phyloP scores from a whole-genome alignment of 2,113 vertebrate species.

The Gavialis gangeticus region DNA sequence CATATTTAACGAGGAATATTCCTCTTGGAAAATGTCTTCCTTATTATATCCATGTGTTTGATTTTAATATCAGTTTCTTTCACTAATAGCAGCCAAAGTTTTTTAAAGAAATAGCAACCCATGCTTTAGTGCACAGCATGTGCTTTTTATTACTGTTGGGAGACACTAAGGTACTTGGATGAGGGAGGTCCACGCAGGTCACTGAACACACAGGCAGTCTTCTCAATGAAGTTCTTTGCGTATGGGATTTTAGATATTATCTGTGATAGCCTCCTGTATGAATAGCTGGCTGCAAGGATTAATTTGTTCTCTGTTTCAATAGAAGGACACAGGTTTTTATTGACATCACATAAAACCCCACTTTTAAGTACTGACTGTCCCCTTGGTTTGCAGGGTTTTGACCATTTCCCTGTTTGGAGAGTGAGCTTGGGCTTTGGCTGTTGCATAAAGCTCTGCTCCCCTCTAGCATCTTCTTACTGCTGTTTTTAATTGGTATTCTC shows the following conservation, averaged over 20 bases:
- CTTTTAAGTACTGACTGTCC: not conserved
- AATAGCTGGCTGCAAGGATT: not conserved
- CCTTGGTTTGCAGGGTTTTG: not conserved
- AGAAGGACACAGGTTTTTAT: not conserved
- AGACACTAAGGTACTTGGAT: not conserved
- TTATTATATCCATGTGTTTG: not conserved
- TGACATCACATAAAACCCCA: not conserved
- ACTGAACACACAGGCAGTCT: not conserved
- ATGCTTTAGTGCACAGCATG: not conserved
- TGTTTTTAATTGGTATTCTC: not conserved
- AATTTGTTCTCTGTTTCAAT: not conserved
- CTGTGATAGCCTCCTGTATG: not conserved
- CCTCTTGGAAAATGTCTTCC: not conserved
- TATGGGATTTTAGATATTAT: not conserved
- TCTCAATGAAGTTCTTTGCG: not conserved
- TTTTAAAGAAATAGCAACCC: not conserved
- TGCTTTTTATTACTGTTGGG: not conserved
- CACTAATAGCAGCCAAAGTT: not conserved
- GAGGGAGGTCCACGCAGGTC: not conserved
- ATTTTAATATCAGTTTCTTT: not conserved
- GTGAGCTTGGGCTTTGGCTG: not conserved
- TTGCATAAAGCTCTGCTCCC: not conserved
- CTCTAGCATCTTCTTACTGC: not conserved
- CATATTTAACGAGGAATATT: not conserved
- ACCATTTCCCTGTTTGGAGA: not conserved